phyloP scores from a whole-genome alignment of 2,113 vertebrate species.

The Stigmatopora nigra region DNA sequence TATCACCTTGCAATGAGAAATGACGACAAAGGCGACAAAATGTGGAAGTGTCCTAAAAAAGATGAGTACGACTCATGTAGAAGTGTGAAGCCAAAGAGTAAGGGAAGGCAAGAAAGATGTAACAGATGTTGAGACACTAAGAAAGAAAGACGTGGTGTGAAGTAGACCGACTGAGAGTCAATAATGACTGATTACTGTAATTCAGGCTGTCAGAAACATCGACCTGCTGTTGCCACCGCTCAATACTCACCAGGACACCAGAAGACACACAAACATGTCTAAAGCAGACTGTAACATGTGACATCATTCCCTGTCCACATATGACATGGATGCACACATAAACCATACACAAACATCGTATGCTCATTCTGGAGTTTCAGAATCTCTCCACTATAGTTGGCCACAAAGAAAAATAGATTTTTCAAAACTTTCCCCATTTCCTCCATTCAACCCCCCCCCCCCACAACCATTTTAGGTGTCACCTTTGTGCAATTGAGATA shows the following conservation, averaged over 20 bases:
- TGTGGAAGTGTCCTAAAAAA: conserved; percentile 9
- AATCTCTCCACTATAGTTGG: conserved; percentile 44
- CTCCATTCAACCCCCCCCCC: neutral
- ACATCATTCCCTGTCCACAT: neutral
- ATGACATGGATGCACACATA: neutral
- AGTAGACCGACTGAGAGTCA: conserved; percentile 79
- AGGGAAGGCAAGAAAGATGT: conserved; percentile 6
- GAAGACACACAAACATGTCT: conserved; percentile 61
- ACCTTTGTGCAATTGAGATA: neutral
- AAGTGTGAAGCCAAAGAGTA: conserved; percentile 13
- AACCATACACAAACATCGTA: conserved; percentile 24
- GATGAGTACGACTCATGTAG: conserved; percentile 5
- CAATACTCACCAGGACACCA: conserved; percentile 85
- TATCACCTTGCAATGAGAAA: conserved; percentile 1
- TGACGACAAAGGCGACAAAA: conserved; percentile 19
- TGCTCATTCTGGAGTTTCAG: conserved; percentile 73
- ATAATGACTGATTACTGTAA: conserved; percentile 99
- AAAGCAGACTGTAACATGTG: conserved; percentile 25
- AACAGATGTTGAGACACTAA: conserved; percentile 20
- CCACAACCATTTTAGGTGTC: neutral
- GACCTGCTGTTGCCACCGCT: conserved; percentile 93
- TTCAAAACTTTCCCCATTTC: neutral
- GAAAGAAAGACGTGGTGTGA: conserved; percentile 55
- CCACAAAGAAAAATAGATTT: conserved; percentile 51
- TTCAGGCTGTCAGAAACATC: conserved; percentile 96